Evolutionary conservation across 2,797 vertebrate species (phyloP).

Genomic region (Pseudopleuronectes americanus): DNA sequence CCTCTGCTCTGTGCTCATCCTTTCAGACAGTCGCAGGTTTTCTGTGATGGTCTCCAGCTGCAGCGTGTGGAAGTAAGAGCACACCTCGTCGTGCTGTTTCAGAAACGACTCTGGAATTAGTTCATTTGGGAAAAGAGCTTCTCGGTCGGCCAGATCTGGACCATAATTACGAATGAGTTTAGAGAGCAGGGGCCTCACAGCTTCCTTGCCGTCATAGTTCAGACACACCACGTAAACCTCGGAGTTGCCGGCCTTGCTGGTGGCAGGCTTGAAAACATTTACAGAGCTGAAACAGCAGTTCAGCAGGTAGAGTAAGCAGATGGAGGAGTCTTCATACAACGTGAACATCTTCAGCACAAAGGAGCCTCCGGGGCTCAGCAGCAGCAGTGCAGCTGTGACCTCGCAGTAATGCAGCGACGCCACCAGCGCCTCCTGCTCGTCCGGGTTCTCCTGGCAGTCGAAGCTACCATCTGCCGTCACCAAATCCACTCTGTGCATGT

Average conservation of each 20-base stretch:
- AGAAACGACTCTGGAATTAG: conserved; percentile 87
- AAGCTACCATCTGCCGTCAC: conserved; percentile 98
- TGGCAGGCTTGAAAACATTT: conserved; percentile 93
- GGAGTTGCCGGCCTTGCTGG: conserved; percentile 97
- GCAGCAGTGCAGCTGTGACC: conserved; percentile 87
- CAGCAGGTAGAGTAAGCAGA: conserved; percentile 92
- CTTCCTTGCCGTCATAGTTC: conserved; percentile 84
- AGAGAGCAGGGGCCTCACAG: conserved; percentile 84
- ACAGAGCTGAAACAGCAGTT: conserved; percentile 91
- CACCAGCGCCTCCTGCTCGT: conserved; percentile 94
- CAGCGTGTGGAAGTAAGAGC: conserved; percentile 87
- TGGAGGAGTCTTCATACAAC: conserved; percentile 92
- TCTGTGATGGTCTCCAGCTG: conserved; percentile 92
- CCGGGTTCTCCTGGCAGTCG: conserved; percentile 96
- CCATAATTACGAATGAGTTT: conserved; percentile 93
- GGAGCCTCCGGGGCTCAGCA: conserved; percentile 88
- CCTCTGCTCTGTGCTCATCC: conserved; percentile 79
- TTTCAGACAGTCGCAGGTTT: conserved; percentile 89
- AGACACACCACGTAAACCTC: conserved; percentile 94
- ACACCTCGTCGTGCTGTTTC: conserved; percentile 88
- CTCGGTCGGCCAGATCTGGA: conserved; percentile 77
- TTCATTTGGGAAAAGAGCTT: conserved; percentile 88
- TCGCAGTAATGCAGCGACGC: conserved; percentile 94
- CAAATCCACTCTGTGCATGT: conserved; percentile 86
- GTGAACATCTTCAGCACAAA: conserved; percentile 99